Percentiles rank a stretch among this genome's conserved stretches.
phyloP scores from a whole-genome alignment of 2,888 invertebrate species.

The Glyphotaelius pellucidus region DNA sequence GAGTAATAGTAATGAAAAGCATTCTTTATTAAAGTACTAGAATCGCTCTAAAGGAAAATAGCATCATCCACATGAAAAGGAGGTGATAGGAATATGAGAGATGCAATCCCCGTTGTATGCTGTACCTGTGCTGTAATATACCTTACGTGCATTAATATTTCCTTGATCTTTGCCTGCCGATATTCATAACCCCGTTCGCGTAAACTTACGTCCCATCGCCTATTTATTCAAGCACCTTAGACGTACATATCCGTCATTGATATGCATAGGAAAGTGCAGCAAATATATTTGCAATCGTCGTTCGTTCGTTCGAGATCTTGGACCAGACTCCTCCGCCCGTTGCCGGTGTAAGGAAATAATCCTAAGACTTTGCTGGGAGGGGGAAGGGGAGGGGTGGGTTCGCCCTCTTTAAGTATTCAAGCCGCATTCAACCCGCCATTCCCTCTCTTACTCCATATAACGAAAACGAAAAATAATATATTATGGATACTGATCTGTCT shows the following conservation, averaged over 20 bases:
- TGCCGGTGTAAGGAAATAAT: constrained; percentile 64
- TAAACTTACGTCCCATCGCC: neutral
- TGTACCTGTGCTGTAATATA: neutral
- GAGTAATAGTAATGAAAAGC: too few species aligned
- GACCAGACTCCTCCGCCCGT: neutral
- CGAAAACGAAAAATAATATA: constrained; percentile 66
- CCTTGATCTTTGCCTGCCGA: neutral
- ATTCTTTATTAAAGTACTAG: too few species aligned
- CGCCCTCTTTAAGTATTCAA: constrained; percentile 66
- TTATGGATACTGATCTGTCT: constrained; percentile 66
- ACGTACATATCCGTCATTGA: constrained; percentile 30
- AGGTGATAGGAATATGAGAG: neutral
- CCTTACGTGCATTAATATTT: neutral
- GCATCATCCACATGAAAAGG: neutral
- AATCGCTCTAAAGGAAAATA: neutral
- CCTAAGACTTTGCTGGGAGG: constrained; percentile 54
- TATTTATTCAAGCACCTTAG: constrained; percentile 19
- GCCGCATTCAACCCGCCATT: constrained; percentile 62
- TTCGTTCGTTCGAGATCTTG: constrained; percentile 31
- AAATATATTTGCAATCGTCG: constrained; percentile 48
- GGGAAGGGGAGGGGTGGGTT: constrained; percentile 50
- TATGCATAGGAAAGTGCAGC: constrained; percentile 57
- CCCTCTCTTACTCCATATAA: constrained; percentile 56
- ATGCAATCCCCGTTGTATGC: neutral
- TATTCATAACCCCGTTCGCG: neutral